A percentile compares a stretch with the other conserved stretches of the same genome.
These are phyloP conservation scores for Tetragonula clypearis DNA, from an alignment of 1,140 invertebrate species.

Conservation along the genomic window DNA sequence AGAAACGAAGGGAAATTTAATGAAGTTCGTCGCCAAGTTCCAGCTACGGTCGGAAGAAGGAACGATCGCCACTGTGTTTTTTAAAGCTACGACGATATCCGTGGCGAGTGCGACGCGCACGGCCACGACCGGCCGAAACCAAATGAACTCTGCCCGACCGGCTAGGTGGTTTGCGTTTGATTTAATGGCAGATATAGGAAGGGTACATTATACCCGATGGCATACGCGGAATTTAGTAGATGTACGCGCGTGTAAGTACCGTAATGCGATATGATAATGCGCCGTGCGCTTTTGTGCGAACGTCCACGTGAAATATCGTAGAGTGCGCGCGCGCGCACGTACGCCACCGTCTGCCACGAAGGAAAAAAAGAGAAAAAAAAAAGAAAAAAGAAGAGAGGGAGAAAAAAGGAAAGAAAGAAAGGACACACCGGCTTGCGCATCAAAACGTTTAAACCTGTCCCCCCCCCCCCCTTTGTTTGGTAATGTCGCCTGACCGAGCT, in stretches of 20 bases:
- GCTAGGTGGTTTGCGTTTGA: constrained; percentile 43
- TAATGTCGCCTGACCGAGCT: background rate
- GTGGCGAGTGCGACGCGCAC: background rate
- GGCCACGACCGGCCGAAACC: background rate
- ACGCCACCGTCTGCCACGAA: background rate
- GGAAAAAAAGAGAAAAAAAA: background rate
- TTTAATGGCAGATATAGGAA: constrained; percentile 54
- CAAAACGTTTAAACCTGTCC: constrained; percentile 39
- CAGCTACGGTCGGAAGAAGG: background rate
- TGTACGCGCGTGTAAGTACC: constrained; percentile 53
- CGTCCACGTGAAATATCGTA: constrained; percentile 47
- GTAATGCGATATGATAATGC: constrained; percentile 55
- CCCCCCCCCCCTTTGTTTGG: background rate
- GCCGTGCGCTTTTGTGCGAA: constrained; percentile 45
- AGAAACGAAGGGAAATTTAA: too few relatives aligned
- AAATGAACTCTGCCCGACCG: constrained; percentile 20
- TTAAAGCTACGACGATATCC: constrained; percentile 18
- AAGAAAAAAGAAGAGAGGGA: background rate
- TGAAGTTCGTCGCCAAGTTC: too few relatives aligned
- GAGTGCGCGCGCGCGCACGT: background rate
- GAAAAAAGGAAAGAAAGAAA: too few relatives aligned
- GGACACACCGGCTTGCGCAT: background rate
- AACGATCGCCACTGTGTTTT: background rate
- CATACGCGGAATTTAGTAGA: constrained; percentile 51
- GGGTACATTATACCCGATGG: constrained; percentile 46